Conservation (phyloP, 2,888 invertebrate genomes). For the Lasius fuliginosus region DNA sequence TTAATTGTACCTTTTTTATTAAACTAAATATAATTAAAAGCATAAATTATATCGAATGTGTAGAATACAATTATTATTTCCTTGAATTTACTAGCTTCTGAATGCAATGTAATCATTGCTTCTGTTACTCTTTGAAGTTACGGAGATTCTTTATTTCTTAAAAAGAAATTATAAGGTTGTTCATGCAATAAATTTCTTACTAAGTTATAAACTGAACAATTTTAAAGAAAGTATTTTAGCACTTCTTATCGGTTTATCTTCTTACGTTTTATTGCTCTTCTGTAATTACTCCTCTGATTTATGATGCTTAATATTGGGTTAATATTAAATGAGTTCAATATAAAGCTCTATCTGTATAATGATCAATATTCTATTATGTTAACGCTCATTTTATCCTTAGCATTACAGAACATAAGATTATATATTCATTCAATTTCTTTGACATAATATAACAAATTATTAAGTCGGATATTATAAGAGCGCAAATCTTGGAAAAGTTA, state of each 20-base stretch:
- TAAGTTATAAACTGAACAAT: constrained; percentile 5
- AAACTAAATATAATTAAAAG: not conserved
- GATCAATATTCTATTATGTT: not conserved
- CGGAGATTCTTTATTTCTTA: not conserved
- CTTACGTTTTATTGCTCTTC: constrained; percentile 25
- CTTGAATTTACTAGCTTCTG: not conserved
- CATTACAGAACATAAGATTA: not conserved
- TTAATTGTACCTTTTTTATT: not conserved
- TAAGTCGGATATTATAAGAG: not conserved
- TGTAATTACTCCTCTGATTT: constrained; percentile 41
- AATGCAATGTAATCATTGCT: not conserved
- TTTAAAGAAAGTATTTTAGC: not conserved
- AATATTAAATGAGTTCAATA: constrained; percentile 16
- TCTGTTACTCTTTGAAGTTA: not conserved
- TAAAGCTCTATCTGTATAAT: not conserved
- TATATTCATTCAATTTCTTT: not conserved
- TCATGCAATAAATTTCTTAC: not conserved
- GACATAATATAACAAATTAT: not conserved
- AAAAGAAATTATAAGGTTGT: not conserved
- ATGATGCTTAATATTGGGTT: not conserved
- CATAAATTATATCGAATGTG: not conserved
- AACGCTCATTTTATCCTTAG: not conserved
- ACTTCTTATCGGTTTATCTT: constrained; percentile 22
- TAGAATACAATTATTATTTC: not conserved
- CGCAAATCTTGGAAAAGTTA: not conserved